Evolutionary conservation across 2,113 vertebrate genomes (phyloP).

Genomic region (Gnathonemus echidnorhynchus): DNA sequence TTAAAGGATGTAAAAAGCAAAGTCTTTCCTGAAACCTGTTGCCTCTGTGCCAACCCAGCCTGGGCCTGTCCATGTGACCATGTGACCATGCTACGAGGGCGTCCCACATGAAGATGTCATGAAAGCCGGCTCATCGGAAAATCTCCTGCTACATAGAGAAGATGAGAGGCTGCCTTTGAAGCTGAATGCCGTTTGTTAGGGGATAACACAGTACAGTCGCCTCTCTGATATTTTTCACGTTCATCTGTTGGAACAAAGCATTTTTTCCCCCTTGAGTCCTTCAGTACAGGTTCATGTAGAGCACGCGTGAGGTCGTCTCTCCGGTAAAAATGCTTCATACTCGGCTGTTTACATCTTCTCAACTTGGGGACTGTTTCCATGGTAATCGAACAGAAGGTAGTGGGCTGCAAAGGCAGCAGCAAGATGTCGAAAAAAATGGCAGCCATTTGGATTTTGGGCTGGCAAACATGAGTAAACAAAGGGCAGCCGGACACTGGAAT

Average conservation of each 20-base stretch:
- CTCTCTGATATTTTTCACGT: slow-evolving; percentile 15
- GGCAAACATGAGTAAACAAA: background rate
- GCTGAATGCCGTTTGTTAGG: background rate
- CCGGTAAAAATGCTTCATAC: slow-evolving; percentile 28
- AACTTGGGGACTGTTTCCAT: slow-evolving; percentile 56
- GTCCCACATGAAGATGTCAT: background rate
- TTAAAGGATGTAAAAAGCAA: background rate
- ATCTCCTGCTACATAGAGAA: background rate
- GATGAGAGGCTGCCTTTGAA: background rate
- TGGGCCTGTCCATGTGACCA: background rate
- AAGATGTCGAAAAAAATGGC: background rate
- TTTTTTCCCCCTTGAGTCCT: background rate
- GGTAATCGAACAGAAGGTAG: slow-evolving; percentile 52
- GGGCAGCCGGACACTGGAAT: background rate
- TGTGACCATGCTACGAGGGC: background rate
- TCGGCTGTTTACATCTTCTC: slow-evolving; percentile 50
- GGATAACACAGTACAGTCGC: slow-evolving; percentile 24
- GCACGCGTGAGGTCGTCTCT: background rate
- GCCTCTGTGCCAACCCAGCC: background rate
- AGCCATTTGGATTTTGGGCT: background rate
- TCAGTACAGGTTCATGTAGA: background rate
- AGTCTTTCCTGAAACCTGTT: background rate
- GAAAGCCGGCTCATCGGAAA: background rate
- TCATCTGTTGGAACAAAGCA: background rate
- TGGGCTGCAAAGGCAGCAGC: background rate